Evolutionary conservation across 2,797 vertebrate species (phyloP).

Genomic region (Acanthiza pusilla): DNA sequence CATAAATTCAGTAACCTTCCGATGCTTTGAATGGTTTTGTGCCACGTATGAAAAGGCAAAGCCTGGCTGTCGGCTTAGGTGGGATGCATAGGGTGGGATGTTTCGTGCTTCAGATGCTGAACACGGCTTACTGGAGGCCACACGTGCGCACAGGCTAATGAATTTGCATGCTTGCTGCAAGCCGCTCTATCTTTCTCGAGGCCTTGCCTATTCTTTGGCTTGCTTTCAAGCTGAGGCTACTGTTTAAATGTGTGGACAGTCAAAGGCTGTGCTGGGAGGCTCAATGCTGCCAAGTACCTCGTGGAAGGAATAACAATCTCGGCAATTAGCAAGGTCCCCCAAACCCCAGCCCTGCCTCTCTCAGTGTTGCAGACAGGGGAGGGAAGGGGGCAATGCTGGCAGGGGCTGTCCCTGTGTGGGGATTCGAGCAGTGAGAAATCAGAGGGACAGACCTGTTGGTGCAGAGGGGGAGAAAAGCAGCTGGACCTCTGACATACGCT

Average conservation of each 20-base stretch:
- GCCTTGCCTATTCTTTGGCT: conserved; percentile 23
- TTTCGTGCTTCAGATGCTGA: conserved; percentile 14
- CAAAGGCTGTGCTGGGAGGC: conserved; percentile 45
- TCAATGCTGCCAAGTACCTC: conserved; percentile 17
- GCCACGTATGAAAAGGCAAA: background rate
- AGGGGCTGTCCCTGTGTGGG: background rate
- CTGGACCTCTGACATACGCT: background rate
- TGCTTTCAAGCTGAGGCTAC: conserved; percentile 44
- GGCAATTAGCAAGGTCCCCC: conserved; percentile 22
- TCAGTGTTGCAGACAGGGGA: background rate
- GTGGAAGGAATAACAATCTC: conserved; percentile 66
- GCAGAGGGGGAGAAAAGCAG: background rate
- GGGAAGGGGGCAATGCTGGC: background rate
- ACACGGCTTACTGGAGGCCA: background rate
- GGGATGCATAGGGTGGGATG: background rate
- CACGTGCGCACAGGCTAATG: conserved; percentile 15
- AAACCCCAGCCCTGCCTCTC: background rate
- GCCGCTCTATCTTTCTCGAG: background rate
- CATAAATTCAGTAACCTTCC: background rate
- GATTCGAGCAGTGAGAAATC: background rate
- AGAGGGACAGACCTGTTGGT: background rate
- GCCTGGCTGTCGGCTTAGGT: background rate
- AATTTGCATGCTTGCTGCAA: conserved; percentile 21
- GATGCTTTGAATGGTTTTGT: background rate
- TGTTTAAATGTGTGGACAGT: conserved; percentile 49